Base-by-base conservation (phyloP, 1,140 invertebrate genomes). In the Gonioctena quinquepunctata region DNA sequence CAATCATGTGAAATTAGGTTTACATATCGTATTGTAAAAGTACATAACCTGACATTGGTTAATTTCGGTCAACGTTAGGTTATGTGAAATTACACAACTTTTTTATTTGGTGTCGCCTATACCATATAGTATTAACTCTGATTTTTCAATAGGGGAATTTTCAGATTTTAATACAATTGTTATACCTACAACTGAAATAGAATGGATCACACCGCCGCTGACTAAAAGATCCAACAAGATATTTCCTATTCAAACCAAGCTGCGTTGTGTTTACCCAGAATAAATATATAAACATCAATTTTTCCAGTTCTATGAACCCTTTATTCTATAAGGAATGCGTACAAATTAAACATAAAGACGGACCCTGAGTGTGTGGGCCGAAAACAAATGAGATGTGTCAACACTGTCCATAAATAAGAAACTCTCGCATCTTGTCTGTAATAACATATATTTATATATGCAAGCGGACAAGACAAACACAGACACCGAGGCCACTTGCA, bases 381-480 rank as follows among this genome's bases (percentile, higher is more conserved):
- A 33, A 72, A 75, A 80, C 78, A 80, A 80, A 80, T 78, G 78
- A 77, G 78, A 80, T 76, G 69, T 77, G 78, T 80, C 78, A 80
- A 80, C 78, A 80, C 75, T 77, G 77, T 78, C 75, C 78, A 77
- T 77, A 77, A 77, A 77, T 77, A 77, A 66, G 63, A 72, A 69
- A 72, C 71, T 69, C 71, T 49, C 63, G 69, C n/a, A n/a, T n/a
- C n/a, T 72, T 56, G 56, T 61, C 66, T 69, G 66, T 72, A 72
- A 72, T 72, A 72, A 72, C 71, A 72, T 72, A 72, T 72, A 72
- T 72, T 72, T 72, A 72, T 72, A 72, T 66, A 69, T 72, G 63
- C 63, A 71, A 68, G 33, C 66, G 70, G 59, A 66, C 69, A 71
- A 71, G 63, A 65, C 69, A 71, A 71, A 71, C 69, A 71, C 52